These are phyloP conservation scores for Malurus melanocephalus DNA, from an alignment of 2,113 vertebrate genomes.

Conservation along the genomic window DNA sequence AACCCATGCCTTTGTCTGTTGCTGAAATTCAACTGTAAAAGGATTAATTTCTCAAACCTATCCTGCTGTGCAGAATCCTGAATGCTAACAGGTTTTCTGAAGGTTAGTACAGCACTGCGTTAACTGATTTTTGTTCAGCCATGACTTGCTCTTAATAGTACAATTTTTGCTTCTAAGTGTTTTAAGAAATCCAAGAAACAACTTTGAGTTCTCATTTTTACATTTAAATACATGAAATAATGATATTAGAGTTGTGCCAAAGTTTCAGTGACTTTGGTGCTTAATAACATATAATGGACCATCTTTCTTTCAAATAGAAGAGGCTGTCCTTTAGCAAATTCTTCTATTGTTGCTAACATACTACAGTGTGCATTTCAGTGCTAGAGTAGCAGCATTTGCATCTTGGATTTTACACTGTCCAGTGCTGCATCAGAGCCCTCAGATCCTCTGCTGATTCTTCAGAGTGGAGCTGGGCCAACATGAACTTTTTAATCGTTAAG, in stretches of 20 bases:
- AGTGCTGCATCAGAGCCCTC: neutral
- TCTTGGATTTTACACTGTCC: neutral
- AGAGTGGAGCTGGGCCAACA: neutral
- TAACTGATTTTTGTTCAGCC: neutral
- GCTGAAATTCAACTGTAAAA: constrained; percentile 60
- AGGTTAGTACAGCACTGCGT: neutral
- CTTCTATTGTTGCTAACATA: neutral
- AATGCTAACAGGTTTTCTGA: constrained; percentile 5
- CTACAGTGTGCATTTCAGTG: neutral
- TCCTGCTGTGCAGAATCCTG: neutral
- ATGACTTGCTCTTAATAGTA: neutral
- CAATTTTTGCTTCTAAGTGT: neutral
- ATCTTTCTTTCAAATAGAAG: neutral
- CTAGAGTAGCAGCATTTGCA: neutral
- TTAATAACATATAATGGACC: neutral
- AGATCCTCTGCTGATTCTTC: neutral
- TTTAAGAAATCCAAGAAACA: neutral
- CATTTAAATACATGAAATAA: neutral
- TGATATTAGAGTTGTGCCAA: neutral
- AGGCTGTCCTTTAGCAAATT: neutral
- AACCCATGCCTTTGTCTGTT: constrained; percentile 52
- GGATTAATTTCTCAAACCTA: constrained; percentile 42
- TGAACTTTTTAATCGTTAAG: neutral
- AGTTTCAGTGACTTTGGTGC: neutral
- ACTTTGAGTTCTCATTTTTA: neutral